Conservation (phyloP, 1,140 invertebrate genomes). For the Homalodisca vitripennis region DNA sequence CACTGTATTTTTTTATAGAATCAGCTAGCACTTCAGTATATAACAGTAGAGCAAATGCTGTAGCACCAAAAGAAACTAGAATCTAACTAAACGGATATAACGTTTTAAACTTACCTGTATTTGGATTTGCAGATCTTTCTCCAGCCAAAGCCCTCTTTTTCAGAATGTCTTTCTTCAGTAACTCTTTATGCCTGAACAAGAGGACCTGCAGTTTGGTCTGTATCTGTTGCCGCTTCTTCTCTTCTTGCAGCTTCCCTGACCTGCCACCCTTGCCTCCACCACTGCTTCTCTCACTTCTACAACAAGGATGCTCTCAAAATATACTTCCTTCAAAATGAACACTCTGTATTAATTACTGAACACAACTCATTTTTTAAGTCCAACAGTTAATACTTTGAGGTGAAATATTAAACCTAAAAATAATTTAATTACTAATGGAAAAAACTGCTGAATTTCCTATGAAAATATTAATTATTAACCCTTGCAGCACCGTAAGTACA, state of each 20-base stretch:
- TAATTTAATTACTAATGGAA: too few relatives aligned
- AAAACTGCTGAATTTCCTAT: too few relatives aligned
- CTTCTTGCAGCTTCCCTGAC: constrained; percentile 48
- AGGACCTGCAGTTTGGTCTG: constrained; percentile 58
- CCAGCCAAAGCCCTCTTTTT: constrained; percentile 85
- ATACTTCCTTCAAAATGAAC: too few relatives aligned
- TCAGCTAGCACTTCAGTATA: background rate
- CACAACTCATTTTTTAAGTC: too few relatives aligned
- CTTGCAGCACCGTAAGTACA: too few relatives aligned
- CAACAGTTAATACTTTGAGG: too few relatives aligned
- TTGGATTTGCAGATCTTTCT: constrained; percentile 88
- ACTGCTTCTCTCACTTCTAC: constrained; percentile 4
- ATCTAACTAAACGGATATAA: too few relatives aligned
- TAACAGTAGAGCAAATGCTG: background rate
- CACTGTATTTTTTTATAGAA: background rate
- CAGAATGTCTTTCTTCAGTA: constrained; percentile 91
- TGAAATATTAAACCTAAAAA: too few relatives aligned
- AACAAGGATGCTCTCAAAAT: too few relatives aligned
- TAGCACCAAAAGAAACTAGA: too few relatives aligned
- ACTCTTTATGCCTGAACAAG: constrained; percentile 83
- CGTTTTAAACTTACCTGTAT: constrained; percentile 70
- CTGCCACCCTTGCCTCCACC: constrained; percentile 32
- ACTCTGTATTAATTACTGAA: too few relatives aligned
- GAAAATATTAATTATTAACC: too few relatives aligned
- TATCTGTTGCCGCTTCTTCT: constrained; percentile 55